These are phyloP conservation scores for Ctenopoma multispine DNA, from an alignment of 2,797 vertebrate genomes.

Conservation along the genomic window DNA sequence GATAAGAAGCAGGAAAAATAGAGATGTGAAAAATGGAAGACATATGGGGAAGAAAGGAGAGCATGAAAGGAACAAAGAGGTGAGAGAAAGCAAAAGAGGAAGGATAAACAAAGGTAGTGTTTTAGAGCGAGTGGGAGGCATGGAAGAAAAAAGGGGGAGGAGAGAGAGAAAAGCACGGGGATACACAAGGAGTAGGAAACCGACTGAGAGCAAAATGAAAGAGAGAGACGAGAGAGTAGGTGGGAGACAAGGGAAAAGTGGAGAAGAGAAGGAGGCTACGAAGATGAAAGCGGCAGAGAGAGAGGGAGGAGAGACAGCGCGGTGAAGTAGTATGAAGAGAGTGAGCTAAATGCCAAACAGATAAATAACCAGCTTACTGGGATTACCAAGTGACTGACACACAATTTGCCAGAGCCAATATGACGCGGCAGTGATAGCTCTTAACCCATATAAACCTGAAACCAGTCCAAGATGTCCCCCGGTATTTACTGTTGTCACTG, in stretches of 20 bases:
- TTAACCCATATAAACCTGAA: conserved; percentile 82
- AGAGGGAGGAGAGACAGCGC: conserved; percentile 44
- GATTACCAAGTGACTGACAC: conserved; percentile 83
- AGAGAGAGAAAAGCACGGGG: conserved; percentile 59
- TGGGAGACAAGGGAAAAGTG: conserved; percentile 77
- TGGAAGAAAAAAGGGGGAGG: conserved; percentile 63
- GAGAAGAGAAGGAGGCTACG: conserved; percentile 65
- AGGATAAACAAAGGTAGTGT: conserved; percentile 73
- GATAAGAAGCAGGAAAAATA: conserved; percentile 17
- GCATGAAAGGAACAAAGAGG: conserved; percentile 62
- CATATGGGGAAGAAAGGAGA: conserved; percentile 33
- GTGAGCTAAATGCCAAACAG: conserved; percentile 77
- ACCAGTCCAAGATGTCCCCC: conserved; percentile 71
- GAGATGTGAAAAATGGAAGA: conserved; percentile 24
- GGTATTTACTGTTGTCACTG: conserved; percentile 59
- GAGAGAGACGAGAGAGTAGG: conserved; percentile 71
- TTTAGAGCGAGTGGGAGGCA: conserved; percentile 76
- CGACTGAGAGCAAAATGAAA: conserved; percentile 74
- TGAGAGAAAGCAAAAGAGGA: conserved; percentile 53
- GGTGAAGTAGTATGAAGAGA: conserved; percentile 58
- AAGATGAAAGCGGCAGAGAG: conserved; percentile 68
- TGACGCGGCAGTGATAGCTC: conserved; percentile 78
- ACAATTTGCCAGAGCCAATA: conserved; percentile 74
- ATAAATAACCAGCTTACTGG: conserved; percentile 84
- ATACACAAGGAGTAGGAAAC: conserved; percentile 63